Evolutionary conservation across 2,888 invertebrate species (phyloP).

Genomic region (Sarcophaga carnaria): DNA sequence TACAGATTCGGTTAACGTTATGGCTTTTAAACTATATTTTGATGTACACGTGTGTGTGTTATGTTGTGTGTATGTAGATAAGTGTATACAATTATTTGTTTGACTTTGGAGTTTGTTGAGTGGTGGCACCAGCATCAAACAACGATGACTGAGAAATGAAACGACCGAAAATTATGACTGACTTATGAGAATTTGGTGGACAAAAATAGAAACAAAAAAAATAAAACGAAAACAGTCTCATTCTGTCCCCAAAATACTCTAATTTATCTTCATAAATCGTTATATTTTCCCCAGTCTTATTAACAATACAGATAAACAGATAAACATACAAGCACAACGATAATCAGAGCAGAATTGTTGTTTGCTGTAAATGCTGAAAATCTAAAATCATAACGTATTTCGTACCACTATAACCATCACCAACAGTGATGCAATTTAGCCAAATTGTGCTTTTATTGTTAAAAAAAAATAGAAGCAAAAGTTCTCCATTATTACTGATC

Average conservation of each 20-base stretch:
- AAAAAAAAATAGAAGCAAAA: too few relatives aligned
- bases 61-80: background rate
- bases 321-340: background rate
- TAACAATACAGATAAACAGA: conserved; percentile 37
- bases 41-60: conserved; percentile 6
- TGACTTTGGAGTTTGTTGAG: background rate
- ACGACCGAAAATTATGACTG: conserved; percentile 63
- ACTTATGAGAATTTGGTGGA: conserved; percentile 53
- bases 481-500: too few relatives aligned
- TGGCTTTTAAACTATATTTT: conserved; percentile 11
- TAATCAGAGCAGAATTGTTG: background rate
- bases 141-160: conserved; percentile 52
- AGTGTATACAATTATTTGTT: background rate
- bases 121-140: conserved; percentile 39
- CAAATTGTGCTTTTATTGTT: too few relatives aligned
- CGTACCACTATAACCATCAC: too few relatives aligned
- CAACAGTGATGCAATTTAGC: too few relatives aligned
- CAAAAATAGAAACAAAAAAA: background rate
- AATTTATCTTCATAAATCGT: conserved; percentile 68
- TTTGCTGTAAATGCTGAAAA: background rate
- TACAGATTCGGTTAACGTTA: conserved; percentile 13
- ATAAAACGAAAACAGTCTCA: conserved; percentile 30
- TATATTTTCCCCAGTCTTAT: conserved; percentile 48
- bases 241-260: conserved; percentile 63
- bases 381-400: background rate